Base-by-base conservation (phyloP, 2,113 vertebrate genomes). In the Hemibagrus wyckioides region DNA sequence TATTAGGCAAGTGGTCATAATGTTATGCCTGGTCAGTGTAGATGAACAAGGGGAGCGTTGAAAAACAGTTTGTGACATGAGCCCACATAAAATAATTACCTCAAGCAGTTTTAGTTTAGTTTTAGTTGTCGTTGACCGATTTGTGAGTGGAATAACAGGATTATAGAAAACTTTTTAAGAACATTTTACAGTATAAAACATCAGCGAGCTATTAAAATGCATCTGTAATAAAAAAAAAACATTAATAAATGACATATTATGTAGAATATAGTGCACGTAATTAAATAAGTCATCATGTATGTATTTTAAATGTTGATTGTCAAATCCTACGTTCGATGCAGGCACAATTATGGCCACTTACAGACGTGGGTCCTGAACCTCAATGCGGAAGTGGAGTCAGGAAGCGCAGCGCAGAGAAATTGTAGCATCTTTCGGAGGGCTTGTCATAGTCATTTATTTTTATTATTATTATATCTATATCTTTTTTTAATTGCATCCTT, bases 351-450 rank as follows among this genome's bases (percentile, higher is more conserved):
- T 33, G 82, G 67, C 23, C 85, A 86, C 28, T 52, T 23, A 57
- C 52, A 39, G 11, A 39, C 44, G 13, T 10, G 63, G 86, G 86
- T 57, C 86, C 79, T 87, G 71, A 80, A 39, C 36, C n/a, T 54
- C 77, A 87, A 82, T 87, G 81, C 88, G 90, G 91, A 91, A 91
- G 88, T 80, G 21, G 28, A 39, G 79, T 73, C 82, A 87, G 91
- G 85, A 89, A 80, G 85, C 52, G 67, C 80, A 52, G 86, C 77
- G 25, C 4, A 59, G 79, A 6, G 52, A 56, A 63, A 50, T 25
- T 87, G 76, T 41, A 50, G 63, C 52, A 81, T 82, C 69, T 3
- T 63, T 71, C n/a, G 73, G 25, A 48, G 54, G n/a, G 56, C 33
- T 81, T 59, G 54, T 59, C 41, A 15, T 81, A 81, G 33, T 41